Evolutionary conservation across 2,113 vertebrate species (phyloP).

Genomic region (Aegotheles bennettii): DNA sequence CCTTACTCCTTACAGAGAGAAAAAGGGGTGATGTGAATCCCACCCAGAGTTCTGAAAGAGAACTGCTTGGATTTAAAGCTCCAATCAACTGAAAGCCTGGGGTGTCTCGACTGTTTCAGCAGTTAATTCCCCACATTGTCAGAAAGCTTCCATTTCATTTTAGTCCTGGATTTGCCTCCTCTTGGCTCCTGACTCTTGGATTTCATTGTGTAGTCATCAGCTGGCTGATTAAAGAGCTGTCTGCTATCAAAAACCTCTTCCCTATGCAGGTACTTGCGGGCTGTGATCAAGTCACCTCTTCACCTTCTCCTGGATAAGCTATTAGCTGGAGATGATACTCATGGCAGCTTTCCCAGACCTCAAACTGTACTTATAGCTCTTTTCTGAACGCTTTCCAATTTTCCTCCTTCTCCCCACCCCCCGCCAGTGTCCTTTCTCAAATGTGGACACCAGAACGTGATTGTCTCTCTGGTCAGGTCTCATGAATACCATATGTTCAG

Average conservation of each 20-base stretch:
- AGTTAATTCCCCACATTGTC: background rate
- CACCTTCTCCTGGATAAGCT: slow-evolving; percentile 28
- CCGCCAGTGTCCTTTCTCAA: background rate
- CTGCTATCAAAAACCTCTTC: slow-evolving; percentile 9
- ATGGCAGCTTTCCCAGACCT: slow-evolving; percentile 41
- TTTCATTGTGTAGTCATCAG: background rate
- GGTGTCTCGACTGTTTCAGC: background rate
- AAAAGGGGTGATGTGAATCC: background rate
- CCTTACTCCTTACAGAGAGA: background rate
- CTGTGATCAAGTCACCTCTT: slow-evolving; percentile 5
- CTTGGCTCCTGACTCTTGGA: background rate
- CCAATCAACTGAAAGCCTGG: background rate
- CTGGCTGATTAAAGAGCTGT: slow-evolving; percentile 21
- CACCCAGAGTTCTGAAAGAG: background rate
- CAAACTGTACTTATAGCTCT: background rate
- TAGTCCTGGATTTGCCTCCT: background rate
- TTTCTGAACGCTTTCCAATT: slow-evolving; percentile 10
- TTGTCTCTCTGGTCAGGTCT: fast-evolving
- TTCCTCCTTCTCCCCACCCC: background rate
- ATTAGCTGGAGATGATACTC: slow-evolving; percentile 14
- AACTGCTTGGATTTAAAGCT: background rate
- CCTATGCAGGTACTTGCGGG: background rate
- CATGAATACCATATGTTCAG: fast-evolving
- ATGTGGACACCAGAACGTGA: background rate
- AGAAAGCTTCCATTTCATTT: background rate